These are phyloP conservation scores for Porites divaricata DNA, from an alignment of 92 coral and sea anemone species.

Conservation along the genomic window DNA sequence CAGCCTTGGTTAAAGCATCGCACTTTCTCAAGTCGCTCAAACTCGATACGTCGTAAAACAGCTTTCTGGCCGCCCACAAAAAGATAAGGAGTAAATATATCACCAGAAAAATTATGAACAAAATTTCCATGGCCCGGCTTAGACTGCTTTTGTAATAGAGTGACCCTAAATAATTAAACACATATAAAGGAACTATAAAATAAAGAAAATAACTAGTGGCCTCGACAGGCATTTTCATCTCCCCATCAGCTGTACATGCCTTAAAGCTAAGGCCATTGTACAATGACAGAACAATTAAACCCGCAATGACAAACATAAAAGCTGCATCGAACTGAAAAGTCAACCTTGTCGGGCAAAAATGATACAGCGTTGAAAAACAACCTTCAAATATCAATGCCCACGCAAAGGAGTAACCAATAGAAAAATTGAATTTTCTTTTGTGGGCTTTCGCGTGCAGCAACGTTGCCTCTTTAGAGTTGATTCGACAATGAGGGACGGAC, in stretches of 20 bases:
- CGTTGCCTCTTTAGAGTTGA: constrained; percentile 21
- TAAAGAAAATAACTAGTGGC: constrained; percentile 78
- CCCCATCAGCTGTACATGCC: constrained; percentile 44
- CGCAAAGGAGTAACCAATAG: constrained; percentile 92
- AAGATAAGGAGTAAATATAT: constrained; percentile 71
- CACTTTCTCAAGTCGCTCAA: constrained; percentile 43
- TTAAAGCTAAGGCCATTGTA: constrained; percentile 73
- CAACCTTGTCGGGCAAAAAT: constrained; percentile 84
- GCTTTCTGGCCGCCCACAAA: constrained; percentile 75
- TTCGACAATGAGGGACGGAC: constrained; percentile 61
- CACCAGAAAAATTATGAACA: constrained; percentile 58
- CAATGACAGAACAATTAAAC: constrained; percentile 82
- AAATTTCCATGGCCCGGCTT: constrained; percentile 8
- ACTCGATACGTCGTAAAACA: constrained; percentile 52
- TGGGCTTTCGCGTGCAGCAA: constrained; percentile 69
- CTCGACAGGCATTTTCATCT: constrained; percentile 63
- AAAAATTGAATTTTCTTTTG: constrained; percentile 73
- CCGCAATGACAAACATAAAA: constrained; percentile 95
- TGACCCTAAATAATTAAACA: constrained; percentile 90
- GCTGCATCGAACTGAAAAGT: constrained; percentile 98
- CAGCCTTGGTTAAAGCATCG: constrained; percentile 55
- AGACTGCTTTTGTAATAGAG: constrained; percentile 39
- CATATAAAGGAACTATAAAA: constrained; percentile 79
- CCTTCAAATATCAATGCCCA: constrained; percentile 95
- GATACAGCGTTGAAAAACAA: constrained; percentile 85